Evolutionary conservation across 92 coral and sea anemone genomes (phyloP).

Genomic region (Actinernus sp.): DNA sequence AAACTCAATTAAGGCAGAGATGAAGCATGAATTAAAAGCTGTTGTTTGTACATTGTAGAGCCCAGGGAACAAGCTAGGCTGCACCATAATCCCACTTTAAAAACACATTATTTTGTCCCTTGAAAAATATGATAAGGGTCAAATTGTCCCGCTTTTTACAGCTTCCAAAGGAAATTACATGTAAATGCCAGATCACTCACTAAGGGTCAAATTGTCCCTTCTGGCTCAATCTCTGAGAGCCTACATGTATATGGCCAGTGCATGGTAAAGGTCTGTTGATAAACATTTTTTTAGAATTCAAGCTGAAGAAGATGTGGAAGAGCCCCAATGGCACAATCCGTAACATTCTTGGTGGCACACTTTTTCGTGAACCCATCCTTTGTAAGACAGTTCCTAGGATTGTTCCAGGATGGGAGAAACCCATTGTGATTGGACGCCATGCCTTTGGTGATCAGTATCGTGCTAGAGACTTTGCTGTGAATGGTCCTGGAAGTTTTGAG

Average conservation of each 20-base stretch:
- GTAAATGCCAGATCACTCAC: too few species aligned
- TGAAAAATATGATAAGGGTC: too few species aligned
- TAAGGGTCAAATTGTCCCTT: too few species aligned
- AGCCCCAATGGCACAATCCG: slow-evolving; percentile 99
- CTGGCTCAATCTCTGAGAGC: too few species aligned
- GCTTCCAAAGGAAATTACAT: too few species aligned
- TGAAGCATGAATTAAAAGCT: not conserved
- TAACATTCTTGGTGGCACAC: slow-evolving; percentile 98
- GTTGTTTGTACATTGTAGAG: not conserved
- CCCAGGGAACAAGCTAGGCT: too few species aligned
- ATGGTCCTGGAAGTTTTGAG: slow-evolving; percentile 96
- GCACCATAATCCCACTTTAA: too few species aligned
- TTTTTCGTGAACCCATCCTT: slow-evolving; percentile 98
- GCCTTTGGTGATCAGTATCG: slow-evolving; percentile 99
- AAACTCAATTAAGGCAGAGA: not conserved
- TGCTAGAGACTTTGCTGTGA: slow-evolving; percentile 96
- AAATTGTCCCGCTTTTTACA: too few species aligned
- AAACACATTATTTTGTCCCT: too few species aligned
- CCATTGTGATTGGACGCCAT: slow-evolving; percentile 98
- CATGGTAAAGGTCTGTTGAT: not conserved
- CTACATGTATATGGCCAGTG: too few species aligned
- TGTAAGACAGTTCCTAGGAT: slow-evolving; percentile 95
- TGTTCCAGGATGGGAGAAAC: slow-evolving; percentile 97
- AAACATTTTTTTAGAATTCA: slow-evolving; percentile 65
- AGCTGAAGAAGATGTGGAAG: slow-evolving; percentile 98